phyloP scores from a whole-genome alignment of 2,797 vertebrate genomes.

The Botia almorhae region DNA sequence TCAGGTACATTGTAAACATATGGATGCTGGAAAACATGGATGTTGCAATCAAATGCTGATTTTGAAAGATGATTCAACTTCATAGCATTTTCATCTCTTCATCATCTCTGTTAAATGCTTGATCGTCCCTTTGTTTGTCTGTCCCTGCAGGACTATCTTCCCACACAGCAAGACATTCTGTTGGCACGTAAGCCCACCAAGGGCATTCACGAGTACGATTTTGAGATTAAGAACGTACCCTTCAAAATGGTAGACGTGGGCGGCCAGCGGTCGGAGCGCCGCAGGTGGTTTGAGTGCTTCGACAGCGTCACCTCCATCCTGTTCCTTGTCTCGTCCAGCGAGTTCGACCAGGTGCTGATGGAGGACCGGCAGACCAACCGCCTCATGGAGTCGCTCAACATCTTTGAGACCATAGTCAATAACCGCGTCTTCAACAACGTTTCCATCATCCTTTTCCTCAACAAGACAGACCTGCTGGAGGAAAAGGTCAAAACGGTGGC shows the following conservation, averaged over 20 bases:
- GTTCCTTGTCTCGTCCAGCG: constrained; percentile 96
- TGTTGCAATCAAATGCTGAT: neutral
- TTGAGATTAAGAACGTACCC: constrained; percentile 96
- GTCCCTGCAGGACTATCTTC: constrained; percentile 87
- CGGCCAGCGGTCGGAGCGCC: constrained; percentile 92
- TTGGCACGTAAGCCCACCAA: constrained; percentile 94
- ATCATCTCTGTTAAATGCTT: neutral
- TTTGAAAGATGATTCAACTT: neutral
- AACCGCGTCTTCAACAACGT: constrained; percentile 97
- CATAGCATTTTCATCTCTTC: neutral
- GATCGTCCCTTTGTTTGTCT: neutral
- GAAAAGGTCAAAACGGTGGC: constrained; percentile 92
- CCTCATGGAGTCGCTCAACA: constrained; percentile 96
- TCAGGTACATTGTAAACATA: too few species aligned
- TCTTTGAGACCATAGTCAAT: constrained; percentile 98
- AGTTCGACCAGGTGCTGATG: constrained; percentile 99
- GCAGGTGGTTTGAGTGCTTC: constrained; percentile 97
- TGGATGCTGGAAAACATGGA: neutral
- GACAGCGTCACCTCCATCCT: constrained; percentile 96
- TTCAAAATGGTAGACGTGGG: constrained; percentile 99
- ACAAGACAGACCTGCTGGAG: constrained; percentile 98
- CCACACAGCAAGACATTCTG: constrained; percentile 93
- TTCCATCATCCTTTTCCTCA: constrained; percentile 98
- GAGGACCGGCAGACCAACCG: constrained; percentile 96
- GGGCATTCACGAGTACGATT: constrained; percentile 96